Evolutionary conservation across 2,888 invertebrate genomes (phyloP).

Genomic region (Ophonus ardosiacus): DNA sequence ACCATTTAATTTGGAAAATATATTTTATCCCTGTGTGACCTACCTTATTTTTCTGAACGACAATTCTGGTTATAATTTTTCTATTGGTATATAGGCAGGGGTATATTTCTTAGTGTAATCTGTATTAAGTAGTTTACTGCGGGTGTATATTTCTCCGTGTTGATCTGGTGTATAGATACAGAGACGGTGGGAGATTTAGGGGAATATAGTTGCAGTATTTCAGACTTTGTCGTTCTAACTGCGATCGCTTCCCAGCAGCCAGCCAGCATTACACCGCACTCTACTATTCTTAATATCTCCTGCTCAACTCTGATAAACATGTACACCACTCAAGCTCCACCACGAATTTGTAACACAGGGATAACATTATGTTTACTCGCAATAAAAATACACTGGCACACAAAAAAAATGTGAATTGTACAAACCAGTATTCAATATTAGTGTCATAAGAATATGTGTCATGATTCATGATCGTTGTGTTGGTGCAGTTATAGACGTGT

Average conservation of each 20-base stretch:
- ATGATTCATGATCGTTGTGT: too few species aligned
- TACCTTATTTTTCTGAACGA: too few species aligned
- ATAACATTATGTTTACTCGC: not conserved
- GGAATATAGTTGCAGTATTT: conserved; percentile 60
- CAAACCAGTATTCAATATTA: too few species aligned
- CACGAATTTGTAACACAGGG: not conserved
- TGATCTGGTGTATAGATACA: conserved; percentile 2
- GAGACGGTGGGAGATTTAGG: conserved; percentile 51
- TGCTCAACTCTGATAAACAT: conserved; percentile 44
- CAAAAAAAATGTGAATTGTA: too few species aligned
- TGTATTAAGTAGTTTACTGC: not conserved
- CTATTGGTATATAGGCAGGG: not conserved
- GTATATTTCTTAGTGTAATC: not conserved
- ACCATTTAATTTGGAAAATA: too few species aligned
- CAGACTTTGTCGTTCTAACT: conserved; percentile 61
- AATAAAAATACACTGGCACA: not conserved
- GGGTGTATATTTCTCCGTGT: not conserved
- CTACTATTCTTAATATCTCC: conserved; percentile 50
- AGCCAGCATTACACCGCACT: conserved; percentile 1
- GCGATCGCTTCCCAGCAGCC: conserved; percentile 38
- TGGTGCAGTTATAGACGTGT: too few species aligned
- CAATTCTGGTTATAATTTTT: too few species aligned
- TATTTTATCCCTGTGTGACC: too few species aligned
- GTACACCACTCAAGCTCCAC: not conserved
- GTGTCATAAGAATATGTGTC: too few species aligned